Evolutionary conservation across 2,113 vertebrate genomes (phyloP), one percentile per base, ranked within the genome.

Genomic region (Todiramphus saurophagus): DNA sequence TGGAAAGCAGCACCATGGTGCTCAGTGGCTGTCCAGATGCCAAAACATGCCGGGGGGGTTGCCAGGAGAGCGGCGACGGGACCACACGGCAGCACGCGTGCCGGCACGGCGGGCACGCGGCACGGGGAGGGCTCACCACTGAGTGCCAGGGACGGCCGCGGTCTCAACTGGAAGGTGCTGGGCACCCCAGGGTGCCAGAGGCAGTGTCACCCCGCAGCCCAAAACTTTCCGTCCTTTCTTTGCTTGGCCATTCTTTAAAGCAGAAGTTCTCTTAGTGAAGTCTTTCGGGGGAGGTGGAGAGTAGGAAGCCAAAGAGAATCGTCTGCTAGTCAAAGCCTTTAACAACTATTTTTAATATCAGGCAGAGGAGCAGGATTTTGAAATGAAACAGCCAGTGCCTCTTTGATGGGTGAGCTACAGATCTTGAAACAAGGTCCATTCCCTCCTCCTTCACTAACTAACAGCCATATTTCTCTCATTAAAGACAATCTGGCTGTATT

Each of bases 381-480:
- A 97, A 97, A 97, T 97, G 97, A 97, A 97, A 97, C 96, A 95
- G 97, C 93, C 91, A 6, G 96, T 76, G 83, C 62, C 83, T 89
- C 97, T 97, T 97, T 97, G 97, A 97, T 97, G 95, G 95, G 70
- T 0, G 5, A 97, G 96, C 95, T 93, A 97, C 78, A 97, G 97
- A 97, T 97, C 97, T 97, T 97, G 97, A 97, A 97, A 97, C 97
- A 97, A 97, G 96, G 94, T 97, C 96, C 94, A 97, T 96, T 97
- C 96, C 96, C 97, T 97, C 94, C 96, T 97, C 97, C 97, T 97
- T 97, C 97, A 96, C 97, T 98, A 97, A 97, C 96, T 97, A 97
- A 97, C 96, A 94, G 96, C 97, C 96, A 97, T 97, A 97, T 98
- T 98, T 97, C 95, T 94, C 97, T 98, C 98, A 98, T 98, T 98